Evolutionary conservation across 2,888 invertebrate species (phyloP), one percentile per base, ranked within the genome.

Genomic region (Cremastinae sp.): DNA sequence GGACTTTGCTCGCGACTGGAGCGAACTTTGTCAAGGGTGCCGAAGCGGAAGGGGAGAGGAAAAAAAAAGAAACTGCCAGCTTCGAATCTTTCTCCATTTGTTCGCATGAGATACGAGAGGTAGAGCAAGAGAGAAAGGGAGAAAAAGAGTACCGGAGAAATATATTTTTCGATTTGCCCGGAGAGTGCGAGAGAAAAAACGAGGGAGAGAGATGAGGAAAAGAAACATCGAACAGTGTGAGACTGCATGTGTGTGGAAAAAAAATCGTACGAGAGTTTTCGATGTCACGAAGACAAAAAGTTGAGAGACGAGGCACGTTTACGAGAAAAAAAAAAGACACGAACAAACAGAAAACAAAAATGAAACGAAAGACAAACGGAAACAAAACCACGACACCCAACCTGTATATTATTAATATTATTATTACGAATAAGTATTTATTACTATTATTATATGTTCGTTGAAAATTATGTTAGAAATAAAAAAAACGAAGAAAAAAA

Each of bases 401-500:
- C 74, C 77, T 86, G 84, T 86, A 84, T 83, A 84, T 84, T 84
- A 86, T 79, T 82, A 75, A 72, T 78, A 84, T 84, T 83, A 83
- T 83, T 77, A 83, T 82, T 77, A 78, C 58, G 53, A 80, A 78
- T 76, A 78, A 75, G 75, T 78, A 79, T 78, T 81, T 78, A 77
- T 85, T 85, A 84, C 80, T 79, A 84, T 83, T 84, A 81, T 82
- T 81, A 84, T 82, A 84, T 86, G 85, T 86, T 86, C 82, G 86
- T 86, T 86, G 86, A 86, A 79, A 83, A 84, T 85, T 86, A 84
- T 81, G 85, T 86, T 86, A 86, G 86, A 85, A 86, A 86, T 86
- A 86, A 85, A 85, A 84, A 53, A 69, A 75, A 58, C 34, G 73
- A 51, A 59, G 64, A 64, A 51, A 66, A 54, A 56, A 64, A 34